These are phyloP conservation scores for Colletes gigas DNA, from an alignment of 1,140 invertebrate species.

Conservation along the genomic window DNA sequence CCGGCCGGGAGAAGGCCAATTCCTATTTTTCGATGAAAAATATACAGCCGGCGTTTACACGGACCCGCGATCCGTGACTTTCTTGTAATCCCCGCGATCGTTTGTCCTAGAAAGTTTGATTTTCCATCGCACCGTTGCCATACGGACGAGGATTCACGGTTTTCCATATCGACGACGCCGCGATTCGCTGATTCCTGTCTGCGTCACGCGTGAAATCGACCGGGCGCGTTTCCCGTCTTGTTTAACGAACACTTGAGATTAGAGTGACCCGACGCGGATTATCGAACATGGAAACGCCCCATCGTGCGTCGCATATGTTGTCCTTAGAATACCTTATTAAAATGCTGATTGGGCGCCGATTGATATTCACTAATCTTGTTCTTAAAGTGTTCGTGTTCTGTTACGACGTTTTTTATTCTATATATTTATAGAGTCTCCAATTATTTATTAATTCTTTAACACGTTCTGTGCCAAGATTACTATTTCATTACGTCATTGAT, in stretches of 20 bases:
- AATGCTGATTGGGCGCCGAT: slow-evolving; percentile 22
- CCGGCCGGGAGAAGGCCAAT: background rate
- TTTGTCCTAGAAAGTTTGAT: background rate
- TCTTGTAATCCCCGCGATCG: slow-evolving; percentile 5
- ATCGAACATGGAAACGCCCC: slow-evolving; percentile 50
- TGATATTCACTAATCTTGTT: background rate
- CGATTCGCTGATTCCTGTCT: background rate
- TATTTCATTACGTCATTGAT: no score
- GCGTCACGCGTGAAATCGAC: slow-evolving; percentile 34
- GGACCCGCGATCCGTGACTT: slow-evolving; percentile 17
- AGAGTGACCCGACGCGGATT: slow-evolving; percentile 69
- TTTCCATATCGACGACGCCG: background rate
- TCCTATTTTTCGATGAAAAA: background rate
- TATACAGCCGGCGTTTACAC: background rate
- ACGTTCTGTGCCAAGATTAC: no score
- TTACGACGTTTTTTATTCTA: no score
- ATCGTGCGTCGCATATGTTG: slow-evolving; percentile 42
- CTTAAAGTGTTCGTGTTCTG: background rate
- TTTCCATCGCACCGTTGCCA: slow-evolving; percentile 12
- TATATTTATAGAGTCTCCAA: no score
- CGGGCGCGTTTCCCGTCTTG: slow-evolving; percentile 25
- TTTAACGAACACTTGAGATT: slow-evolving; percentile 73
- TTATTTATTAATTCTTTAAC: background rate
- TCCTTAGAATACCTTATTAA: background rate
- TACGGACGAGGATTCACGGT: background rate